Percentiles rank a stretch among this genome's conserved stretches.
These are phyloP conservation scores for Halictus ligatus DNA, from an alignment of 2,888 invertebrate genomes.

Conservation along the genomic window DNA sequence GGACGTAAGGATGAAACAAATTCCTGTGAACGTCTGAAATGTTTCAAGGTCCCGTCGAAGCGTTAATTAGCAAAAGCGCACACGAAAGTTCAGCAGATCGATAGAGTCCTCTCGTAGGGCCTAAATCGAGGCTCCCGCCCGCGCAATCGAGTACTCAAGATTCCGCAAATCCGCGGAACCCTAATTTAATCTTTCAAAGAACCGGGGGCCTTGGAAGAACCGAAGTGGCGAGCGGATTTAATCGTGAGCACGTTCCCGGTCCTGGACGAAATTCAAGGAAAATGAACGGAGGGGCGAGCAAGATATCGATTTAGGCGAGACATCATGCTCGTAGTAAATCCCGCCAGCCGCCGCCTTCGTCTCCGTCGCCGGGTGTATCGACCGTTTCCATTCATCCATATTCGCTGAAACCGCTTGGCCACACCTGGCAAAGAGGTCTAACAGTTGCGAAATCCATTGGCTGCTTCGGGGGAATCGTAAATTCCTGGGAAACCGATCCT, in stretches of 20 bases:
- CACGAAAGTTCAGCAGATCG: neutral
- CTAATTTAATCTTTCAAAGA: slow-evolving; percentile 6
- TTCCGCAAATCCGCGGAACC: slow-evolving; percentile 1
- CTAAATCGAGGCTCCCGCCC: neutral
- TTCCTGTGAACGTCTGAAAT: neutral
- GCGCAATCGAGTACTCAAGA: neutral
- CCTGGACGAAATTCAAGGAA: slow-evolving; percentile 17
- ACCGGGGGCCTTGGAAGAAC: neutral
- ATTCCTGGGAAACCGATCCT: neutral
- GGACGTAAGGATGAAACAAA: too few species aligned
- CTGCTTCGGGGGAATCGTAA: neutral
- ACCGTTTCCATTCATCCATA: slow-evolving; percentile 56
- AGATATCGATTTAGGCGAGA: neutral
- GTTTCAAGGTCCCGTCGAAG: neutral
- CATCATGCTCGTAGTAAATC: neutral
- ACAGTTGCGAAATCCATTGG: slow-evolving; percentile 42
- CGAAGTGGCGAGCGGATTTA: slow-evolving; percentile 9
- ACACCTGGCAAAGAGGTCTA: slow-evolving; percentile 33
- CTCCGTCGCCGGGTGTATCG: slow-evolving; percentile 34
- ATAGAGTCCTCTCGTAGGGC: neutral
- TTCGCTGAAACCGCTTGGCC: slow-evolving; percentile 3
- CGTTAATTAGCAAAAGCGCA: neutral
- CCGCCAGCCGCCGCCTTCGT: neutral
- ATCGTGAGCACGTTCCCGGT: slow-evolving; percentile 26
- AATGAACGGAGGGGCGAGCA: neutral